A percentile compares a stretch with the other conserved stretches of the same genome.
phyloP scores from a whole-genome alignment of 2,888 invertebrate species.

The Andrena flavipes region DNA sequence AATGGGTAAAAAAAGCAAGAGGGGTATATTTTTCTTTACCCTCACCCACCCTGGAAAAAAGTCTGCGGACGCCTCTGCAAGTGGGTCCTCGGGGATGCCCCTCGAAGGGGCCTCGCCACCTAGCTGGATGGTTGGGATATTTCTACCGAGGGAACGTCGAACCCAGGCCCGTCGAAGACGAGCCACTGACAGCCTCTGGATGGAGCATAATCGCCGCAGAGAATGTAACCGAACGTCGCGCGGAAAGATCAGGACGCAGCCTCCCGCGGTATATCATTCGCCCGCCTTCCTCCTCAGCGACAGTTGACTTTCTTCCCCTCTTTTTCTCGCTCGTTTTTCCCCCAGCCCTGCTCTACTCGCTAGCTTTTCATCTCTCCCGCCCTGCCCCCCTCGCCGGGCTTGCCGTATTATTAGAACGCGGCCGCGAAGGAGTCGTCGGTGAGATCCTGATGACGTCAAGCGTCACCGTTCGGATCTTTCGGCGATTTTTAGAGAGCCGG shows the following conservation, averaged over 20 bases:
- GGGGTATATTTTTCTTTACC: too few species aligned
- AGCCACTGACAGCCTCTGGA: slow-evolving; percentile 47
- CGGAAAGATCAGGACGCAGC: slow-evolving; percentile 80
- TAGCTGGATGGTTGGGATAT: slow-evolving; percentile 19
- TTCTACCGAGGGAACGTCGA: slow-evolving; percentile 39
- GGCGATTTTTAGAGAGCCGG: neutral
- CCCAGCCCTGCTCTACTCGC: neutral
- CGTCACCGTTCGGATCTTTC: slow-evolving; percentile 10
- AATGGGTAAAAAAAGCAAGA: too few species aligned
- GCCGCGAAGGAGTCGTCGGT: slow-evolving; percentile 46
- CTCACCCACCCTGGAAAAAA: too few species aligned
- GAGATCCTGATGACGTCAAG: slow-evolving; percentile 53
- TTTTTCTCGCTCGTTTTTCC: slow-evolving; percentile 30
- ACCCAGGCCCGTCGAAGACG: slow-evolving; percentile 39
- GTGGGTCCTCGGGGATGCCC: neutral
- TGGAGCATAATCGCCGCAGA: slow-evolving; percentile 61
- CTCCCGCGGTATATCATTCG: slow-evolving; percentile 79
- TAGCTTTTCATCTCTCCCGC: slow-evolving; percentile 18
- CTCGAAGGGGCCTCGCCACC: neutral
- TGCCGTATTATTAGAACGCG: slow-evolving; percentile 78
- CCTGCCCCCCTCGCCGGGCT: slow-evolving; percentile 19
- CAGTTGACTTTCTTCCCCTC: slow-evolving; percentile 28
- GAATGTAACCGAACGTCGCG: slow-evolving; percentile 77
- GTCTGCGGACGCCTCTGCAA: too few species aligned
- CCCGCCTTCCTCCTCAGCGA: slow-evolving; percentile 32